Evolutionary conservation across 2,888 invertebrate species (phyloP), one percentile per base, ranked within the genome.

Genomic region (Orgyia antiqua): DNA sequence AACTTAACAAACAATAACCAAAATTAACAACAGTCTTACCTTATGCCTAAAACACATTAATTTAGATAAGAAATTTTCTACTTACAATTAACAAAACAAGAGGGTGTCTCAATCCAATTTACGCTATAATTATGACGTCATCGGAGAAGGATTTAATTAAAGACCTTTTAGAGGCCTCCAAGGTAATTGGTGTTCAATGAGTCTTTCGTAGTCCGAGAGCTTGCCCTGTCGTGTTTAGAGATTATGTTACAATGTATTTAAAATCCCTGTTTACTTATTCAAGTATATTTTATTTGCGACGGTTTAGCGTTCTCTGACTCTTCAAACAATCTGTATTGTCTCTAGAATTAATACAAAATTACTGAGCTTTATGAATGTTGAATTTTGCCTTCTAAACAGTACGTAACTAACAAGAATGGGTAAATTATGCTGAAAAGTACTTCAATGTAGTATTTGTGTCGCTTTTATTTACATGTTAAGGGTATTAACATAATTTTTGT

Each of bases 111-210:
- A 67, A 75, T 77, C 69, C 76, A 82, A 82, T 82, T 83, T 78
- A 66, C 69, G 69, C 75, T 70, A 75, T 83, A 82, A 86, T 86
- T 83, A 84, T 83, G 77, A 82, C 78, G 84, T 83, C 82, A 86
- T 79, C 68, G 76, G 84, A 86, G 84, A 82, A 76, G 83, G 82
- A 82, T 83, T 84, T 84, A 86, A 86, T 86, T 83, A 86, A 76
- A 86, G 84, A 67, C 71, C 80, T 77, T 77, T 73, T 68, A 69
- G 71, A 78, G 76, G 78, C 78, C 78, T 78, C 65, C 63, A 49
- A 71, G 74, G 79, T 84, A 84, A 84, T 84, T 83, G 82, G 59
- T 78, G 82, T 79, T 84, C 84, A 79, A 83, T 86, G 82, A 75
- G 71, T 69, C 79, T 79, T 79, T 82, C 67, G 83, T 82, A 82